Evolutionary conservation across 2,888 invertebrate genomes (phyloP).

Genomic region (Omphaloscelis lunosa): DNA sequence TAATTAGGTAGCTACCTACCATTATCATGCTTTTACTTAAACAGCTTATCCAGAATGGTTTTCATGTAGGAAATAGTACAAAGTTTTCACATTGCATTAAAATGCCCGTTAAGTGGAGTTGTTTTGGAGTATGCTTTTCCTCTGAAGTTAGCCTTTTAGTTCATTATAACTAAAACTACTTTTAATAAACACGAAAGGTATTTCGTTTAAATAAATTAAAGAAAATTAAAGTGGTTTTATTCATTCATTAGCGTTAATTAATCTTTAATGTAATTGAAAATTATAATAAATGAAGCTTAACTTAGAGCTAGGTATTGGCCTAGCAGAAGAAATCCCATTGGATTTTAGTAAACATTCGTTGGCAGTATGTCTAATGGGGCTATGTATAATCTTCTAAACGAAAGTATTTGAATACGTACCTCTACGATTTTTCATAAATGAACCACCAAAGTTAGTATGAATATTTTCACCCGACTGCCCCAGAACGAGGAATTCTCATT

Average conservation of each 20-base stretch:
- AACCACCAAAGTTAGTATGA: neutral
- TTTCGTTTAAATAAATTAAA: conserved; percentile 16
- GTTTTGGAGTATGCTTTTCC: conserved; percentile 33
- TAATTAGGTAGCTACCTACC: neutral
- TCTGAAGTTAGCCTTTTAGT: conserved; percentile 28
- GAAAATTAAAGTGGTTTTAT: neutral
- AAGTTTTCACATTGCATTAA: conserved; percentile 56
- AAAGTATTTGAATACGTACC: neutral
- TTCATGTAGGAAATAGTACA: conserved; percentile 31
- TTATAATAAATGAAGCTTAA: neutral
- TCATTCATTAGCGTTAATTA: neutral
- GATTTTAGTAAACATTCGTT: neutral
- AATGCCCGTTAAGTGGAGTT: conserved; percentile 40
- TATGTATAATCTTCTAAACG: neutral
- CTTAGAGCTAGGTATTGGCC: neutral
- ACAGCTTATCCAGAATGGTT: conserved; percentile 34
- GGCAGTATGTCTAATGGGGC: neutral
- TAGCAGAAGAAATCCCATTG: neutral
- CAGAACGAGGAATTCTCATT: neutral
- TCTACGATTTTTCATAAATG: neutral
- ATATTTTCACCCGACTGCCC: neutral
- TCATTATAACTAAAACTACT: conserved; percentile 31
- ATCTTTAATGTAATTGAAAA: neutral
- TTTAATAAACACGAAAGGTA: conserved; percentile 8
- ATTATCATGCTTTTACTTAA: conserved; percentile 32